Percentiles rank a stretch among this genome's conserved stretches.
Evolutionary conservation across 2,888 invertebrate genomes (phyloP).

Genomic region (Dendrolimus houi): DNA sequence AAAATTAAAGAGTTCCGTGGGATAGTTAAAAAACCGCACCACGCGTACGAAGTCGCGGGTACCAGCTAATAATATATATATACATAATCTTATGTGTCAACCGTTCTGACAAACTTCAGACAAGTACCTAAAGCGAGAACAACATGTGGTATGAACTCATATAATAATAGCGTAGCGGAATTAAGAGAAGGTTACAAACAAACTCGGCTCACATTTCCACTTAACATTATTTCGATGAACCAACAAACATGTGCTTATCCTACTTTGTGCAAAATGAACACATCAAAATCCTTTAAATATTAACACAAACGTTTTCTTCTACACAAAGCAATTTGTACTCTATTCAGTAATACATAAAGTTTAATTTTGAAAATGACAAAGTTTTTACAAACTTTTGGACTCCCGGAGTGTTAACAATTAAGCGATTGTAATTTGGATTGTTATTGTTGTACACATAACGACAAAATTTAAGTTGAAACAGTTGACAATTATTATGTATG

Average conservation of each 20-base stretch:
- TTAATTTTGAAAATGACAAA: neutral
- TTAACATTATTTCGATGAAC: neutral
- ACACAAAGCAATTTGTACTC: neutral
- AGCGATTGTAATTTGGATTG: neutral
- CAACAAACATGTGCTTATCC: neutral
- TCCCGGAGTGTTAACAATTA: neutral
- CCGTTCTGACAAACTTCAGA: no score
- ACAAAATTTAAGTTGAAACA: neutral
- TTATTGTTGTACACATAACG: neutral
- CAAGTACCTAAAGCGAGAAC: no score
- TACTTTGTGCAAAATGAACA: neutral
- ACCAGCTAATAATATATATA: no score
- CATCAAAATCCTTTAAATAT: neutral
- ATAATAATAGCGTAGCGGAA: no score
- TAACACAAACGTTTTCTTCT: neutral
- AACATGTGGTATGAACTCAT: no score
- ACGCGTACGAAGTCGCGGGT: no score
- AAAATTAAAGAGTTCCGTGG: no score
- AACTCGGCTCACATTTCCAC: neutral
- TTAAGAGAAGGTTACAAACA: no score
- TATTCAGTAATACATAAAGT: neutral
- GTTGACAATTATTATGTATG: neutral
- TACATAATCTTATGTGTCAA: no score
- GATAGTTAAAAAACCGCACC: no score
- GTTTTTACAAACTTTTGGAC: neutral